phyloP scores from a whole-genome alignment of 2,113 vertebrate species.

The Conger conger region DNA sequence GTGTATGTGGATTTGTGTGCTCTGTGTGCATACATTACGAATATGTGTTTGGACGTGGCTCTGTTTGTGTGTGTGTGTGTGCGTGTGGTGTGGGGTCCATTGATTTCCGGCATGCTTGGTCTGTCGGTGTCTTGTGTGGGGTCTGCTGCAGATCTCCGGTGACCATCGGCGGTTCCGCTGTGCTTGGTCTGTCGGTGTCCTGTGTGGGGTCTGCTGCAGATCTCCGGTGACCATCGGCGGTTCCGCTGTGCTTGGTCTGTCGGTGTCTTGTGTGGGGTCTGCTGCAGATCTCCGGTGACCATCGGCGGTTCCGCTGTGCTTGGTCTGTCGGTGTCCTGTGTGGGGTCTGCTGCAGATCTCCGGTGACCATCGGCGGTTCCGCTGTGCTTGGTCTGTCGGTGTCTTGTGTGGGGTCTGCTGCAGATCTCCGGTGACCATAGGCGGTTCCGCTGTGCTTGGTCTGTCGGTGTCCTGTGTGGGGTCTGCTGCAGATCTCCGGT shows the following conservation, averaged over 20 bases:
- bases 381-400: too few species aligned
- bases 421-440: too few species aligned
- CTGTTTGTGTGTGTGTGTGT: constrained; percentile 12
- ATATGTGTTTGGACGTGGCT: not conserved
- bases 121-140: not conserved
- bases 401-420: too few species aligned
- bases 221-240: not conserved
- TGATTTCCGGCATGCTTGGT: not conserved
- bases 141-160: not conserved
- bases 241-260: not conserved
- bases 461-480: too few species aligned
- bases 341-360: too few species aligned
- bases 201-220: not conserved
- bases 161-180: not conserved
- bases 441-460: too few species aligned
- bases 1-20: too few species aligned
- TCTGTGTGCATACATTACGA: not conserved
- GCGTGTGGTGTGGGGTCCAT: constrained; percentile 9
- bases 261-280: not conserved
- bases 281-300: not conserved
- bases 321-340: too few species aligned
- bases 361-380: too few species aligned
- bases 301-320: too few species aligned
- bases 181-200: not conserved
- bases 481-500: too few species aligned